Evolutionary conservation across 2,113 vertebrate species (phyloP).

Genomic region (Ochotona princeps): DNA sequence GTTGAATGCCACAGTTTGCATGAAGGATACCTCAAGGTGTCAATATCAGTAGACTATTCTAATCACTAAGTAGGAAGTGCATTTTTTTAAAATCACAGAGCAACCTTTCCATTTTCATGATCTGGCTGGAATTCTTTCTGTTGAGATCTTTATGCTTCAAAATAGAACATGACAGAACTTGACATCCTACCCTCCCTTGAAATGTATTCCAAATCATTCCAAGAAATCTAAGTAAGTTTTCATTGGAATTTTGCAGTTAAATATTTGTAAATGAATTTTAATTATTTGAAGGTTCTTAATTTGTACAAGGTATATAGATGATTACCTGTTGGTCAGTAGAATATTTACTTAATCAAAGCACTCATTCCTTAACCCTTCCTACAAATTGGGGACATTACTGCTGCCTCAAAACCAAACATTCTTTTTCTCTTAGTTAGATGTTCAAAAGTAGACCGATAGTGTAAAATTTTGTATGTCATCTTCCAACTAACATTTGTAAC

Average conservation of each 20-base stretch:
- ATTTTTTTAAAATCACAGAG: slow-evolving; percentile 36
- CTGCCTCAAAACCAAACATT: slow-evolving; percentile 36
- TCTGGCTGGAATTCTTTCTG: background rate
- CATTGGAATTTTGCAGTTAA: slow-evolving; percentile 42
- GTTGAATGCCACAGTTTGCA: slow-evolving; percentile 24
- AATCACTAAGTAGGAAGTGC: slow-evolving; percentile 11
- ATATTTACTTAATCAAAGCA: slow-evolving; percentile 15
- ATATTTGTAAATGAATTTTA: background rate
- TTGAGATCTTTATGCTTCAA: slow-evolving; percentile 6
- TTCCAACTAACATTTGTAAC: slow-evolving; percentile 62
- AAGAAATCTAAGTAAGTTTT: slow-evolving; percentile 24
- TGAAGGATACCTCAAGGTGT: background rate
- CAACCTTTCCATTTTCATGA: slow-evolving; percentile 6
- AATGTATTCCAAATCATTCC: background rate
- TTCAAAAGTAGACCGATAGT: slow-evolving; percentile 54
- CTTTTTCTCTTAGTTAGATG: slow-evolving; percentile 35
- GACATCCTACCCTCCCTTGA: background rate
- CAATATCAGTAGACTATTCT: background rate
- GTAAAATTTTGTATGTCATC: slow-evolving; percentile 59
- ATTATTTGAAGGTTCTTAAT: slow-evolving; percentile 45
- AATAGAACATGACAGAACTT: background rate
- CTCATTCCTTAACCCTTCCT: slow-evolving; percentile 5
- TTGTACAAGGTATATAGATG: background rate
- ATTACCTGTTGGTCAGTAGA: background rate
- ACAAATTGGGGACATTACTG: background rate